These are phyloP conservation scores for Callosobruchus maculatus DNA, from an alignment of 2,888 invertebrate species.

Conservation along the genomic window DNA sequence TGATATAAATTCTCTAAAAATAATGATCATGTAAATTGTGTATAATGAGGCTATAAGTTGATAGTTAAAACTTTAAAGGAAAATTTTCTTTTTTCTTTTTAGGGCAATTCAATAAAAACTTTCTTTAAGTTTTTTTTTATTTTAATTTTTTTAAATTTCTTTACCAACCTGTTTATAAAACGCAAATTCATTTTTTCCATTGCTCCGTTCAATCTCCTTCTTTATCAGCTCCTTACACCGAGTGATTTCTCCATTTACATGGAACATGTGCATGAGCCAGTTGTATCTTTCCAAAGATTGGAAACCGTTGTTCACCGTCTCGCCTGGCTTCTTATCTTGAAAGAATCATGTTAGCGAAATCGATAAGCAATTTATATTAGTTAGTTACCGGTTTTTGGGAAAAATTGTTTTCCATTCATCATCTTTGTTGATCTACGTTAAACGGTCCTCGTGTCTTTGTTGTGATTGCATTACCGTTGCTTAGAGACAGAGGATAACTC, in stretches of 20 bases:
- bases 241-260: constrained; percentile 63
- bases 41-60: no score
- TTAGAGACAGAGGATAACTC: no score
- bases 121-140: no score
- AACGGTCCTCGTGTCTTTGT: not conserved
- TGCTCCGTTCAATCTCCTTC: constrained; percentile 59
- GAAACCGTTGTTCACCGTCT: constrained; percentile 6
- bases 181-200: constrained; percentile 69
- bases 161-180: constrained; percentile 49
- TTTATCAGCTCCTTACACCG: constrained; percentile 65
- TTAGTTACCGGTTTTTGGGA: constrained; percentile 26
- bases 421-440: not conserved
- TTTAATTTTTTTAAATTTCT: not conserved
- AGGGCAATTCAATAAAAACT: no score
- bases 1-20: no score
- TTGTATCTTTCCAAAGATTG: constrained; percentile 55
- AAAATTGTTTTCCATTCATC: constrained; percentile 11
- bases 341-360: not conserved
- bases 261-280: constrained; percentile 72
- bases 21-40: no score
- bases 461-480: not conserved
- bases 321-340: not conserved
- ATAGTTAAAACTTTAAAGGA: no score
- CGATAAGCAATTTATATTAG: not conserved
- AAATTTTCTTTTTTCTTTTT: no score